Conservation (phyloP, 2,888 invertebrate genomes). For the Eupithecia dodoneata region DNA sequence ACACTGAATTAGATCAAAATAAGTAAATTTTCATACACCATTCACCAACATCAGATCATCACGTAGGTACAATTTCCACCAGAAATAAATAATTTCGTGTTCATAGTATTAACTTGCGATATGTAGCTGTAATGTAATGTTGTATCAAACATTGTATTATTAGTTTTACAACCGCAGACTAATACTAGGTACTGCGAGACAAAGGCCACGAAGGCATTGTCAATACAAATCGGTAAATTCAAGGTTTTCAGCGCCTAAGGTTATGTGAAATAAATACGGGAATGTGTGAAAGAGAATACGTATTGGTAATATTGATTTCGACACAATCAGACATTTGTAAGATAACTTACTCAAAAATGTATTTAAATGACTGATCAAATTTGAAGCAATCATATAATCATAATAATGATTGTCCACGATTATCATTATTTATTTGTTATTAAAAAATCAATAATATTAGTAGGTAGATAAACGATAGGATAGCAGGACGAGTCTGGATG, state of each 20-base stretch:
- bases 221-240: conserved; percentile 31
- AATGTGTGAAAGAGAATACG: background rate
- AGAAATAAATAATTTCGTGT: no score
- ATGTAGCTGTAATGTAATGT: conserved; percentile 10
- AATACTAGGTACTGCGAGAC: conserved; percentile 14
- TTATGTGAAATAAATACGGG: background rate
- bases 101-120: no score
- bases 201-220: conserved; percentile 29
- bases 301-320: background rate
- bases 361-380: background rate
- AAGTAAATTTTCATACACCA: no score
- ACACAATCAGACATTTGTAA: background rate
- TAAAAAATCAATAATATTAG: no score
- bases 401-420: no score
- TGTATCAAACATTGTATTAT: conserved; percentile 18
- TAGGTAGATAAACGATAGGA: no score
- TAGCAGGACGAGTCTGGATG: no score
- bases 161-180: conserved; percentile 23
- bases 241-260: conserved; percentile 23
- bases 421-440: no score
- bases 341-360: background rate
- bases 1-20: no score
- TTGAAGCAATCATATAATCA: background rate
- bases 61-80: no score
- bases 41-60: no score